Evolutionary conservation across 2,888 invertebrate genomes (phyloP).

Genomic region (Raillietiella orientalis): DNA sequence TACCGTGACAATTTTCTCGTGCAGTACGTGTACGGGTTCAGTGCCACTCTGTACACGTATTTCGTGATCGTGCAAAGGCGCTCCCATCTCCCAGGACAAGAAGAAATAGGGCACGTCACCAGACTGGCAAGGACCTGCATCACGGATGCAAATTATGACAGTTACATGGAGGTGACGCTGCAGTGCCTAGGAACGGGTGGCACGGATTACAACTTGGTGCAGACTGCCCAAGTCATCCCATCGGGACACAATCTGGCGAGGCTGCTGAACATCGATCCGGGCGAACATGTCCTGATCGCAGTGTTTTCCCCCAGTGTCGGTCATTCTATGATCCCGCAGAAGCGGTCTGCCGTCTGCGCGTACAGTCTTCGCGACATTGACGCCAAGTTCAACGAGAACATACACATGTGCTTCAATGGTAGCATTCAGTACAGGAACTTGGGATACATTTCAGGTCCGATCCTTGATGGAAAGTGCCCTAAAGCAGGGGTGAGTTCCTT

Average conservation of each 20-base stretch:
- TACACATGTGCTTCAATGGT: slow-evolving; percentile 88
- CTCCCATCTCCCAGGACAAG: slow-evolving; percentile 53
- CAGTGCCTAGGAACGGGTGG: slow-evolving; percentile 60
- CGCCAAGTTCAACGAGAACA: slow-evolving; percentile 76
- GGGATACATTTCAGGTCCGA: slow-evolving; percentile 65
- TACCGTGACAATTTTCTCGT: slow-evolving; percentile 81
- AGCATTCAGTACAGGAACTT: slow-evolving; percentile 66
- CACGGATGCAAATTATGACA: slow-evolving; percentile 75
- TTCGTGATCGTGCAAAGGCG: slow-evolving; percentile 82
- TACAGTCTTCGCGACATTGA: slow-evolving; percentile 70
- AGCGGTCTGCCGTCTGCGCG: slow-evolving; percentile 65
- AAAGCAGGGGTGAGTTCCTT: slow-evolving; percentile 29
- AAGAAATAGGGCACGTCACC: slow-evolving; percentile 63
- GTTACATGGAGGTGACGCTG: slow-evolving; percentile 82
- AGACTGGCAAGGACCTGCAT: slow-evolving; percentile 74
- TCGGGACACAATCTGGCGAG: slow-evolving; percentile 16
- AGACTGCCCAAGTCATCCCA: slow-evolving; percentile 76
- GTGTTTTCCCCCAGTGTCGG: slow-evolving; percentile 66
- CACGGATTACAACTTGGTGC: slow-evolving; percentile 61
- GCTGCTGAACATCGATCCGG: slow-evolving; percentile 34
- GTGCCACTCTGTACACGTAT: slow-evolving; percentile 77
- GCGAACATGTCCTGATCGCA: slow-evolving; percentile 48
- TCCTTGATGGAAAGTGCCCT: slow-evolving; percentile 67
- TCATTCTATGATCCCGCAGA: slow-evolving; percentile 45
- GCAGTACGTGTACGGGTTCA: slow-evolving; percentile 83